Percentiles rank a stretch among this genome's conserved stretches.
Evolutionary conservation across 2,113 vertebrate species (phyloP).

Genomic region (Xenus cinereus): DNA sequence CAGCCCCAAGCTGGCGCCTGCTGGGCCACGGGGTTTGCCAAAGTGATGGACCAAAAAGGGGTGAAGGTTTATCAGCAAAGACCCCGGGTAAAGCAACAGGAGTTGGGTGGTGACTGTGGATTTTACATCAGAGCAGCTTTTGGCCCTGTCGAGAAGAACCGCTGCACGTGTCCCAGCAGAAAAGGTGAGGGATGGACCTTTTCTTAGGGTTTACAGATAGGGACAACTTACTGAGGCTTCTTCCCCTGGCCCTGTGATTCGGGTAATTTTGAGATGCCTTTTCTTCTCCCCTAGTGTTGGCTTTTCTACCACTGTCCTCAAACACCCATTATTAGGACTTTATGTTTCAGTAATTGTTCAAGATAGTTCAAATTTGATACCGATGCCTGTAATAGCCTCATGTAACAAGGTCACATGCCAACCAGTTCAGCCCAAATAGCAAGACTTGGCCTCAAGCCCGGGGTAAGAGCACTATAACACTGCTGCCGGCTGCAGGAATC

Average conservation of each 20-base stretch:
- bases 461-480: not conserved
- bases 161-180: not conserved
- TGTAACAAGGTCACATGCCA: not conserved
- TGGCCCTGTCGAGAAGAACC: not conserved
- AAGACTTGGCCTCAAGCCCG: not conserved
- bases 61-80: not conserved
- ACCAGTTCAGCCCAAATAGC: not conserved
- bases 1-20: too few relatives aligned
- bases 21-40: not conserved
- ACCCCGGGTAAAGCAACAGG: rapidly evolving
- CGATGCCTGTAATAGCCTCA: not conserved
- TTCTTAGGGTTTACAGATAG: not conserved
- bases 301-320: not conserved
- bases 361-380: not conserved
- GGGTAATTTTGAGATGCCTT: not conserved
- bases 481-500: not conserved
- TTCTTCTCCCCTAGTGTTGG: not conserved
- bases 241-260: not conserved
- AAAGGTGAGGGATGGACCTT: not conserved
- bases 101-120: not conserved
- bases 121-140: not conserved
- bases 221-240: not conserved
- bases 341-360: not conserved
- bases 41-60: too few relatives aligned
- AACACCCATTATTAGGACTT: not conserved